phyloP scores from a whole-genome alignment of 2,113 vertebrate species.

The Charadrius vociferus region DNA sequence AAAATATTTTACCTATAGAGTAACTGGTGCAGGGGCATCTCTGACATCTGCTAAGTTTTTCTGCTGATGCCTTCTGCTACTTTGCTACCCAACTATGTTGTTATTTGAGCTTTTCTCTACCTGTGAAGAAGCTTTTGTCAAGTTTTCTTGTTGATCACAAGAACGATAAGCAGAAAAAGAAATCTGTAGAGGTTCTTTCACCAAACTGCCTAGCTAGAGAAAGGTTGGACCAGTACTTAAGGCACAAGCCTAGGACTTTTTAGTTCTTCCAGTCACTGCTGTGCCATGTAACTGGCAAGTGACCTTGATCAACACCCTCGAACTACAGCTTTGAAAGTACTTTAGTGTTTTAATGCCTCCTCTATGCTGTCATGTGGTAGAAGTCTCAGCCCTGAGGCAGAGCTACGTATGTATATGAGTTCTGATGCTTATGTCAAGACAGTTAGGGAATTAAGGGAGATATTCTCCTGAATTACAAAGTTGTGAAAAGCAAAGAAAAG shows the following conservation, averaged over 20 bases:
- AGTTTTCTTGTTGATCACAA: background rate
- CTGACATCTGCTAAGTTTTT: background rate
- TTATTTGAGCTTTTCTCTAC: background rate
- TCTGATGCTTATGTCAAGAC: background rate
- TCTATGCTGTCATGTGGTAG: background rate
- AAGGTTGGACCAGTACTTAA: background rate
- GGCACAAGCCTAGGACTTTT: background rate
- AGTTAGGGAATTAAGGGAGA: background rate
- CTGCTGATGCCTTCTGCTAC: background rate
- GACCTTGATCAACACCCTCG: background rate
- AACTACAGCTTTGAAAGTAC: background rate
- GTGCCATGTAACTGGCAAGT: background rate
- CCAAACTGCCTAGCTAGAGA: background rate
- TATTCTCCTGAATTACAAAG: background rate
- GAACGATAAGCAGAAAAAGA: background rate
- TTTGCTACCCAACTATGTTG: background rate
- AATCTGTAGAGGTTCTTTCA: background rate
- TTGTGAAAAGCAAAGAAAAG: background rate
- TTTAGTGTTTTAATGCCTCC: background rate
- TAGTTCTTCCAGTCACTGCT: background rate
- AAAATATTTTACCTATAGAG: background rate
- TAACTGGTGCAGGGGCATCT: background rate
- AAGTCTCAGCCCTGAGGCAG: background rate
- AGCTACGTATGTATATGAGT: background rate
- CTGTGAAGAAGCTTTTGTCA: background rate